Evolutionary conservation across 2,888 invertebrate species (phyloP), one percentile per base, ranked within the genome.

Genomic region (Nectonema munidae): DNA sequence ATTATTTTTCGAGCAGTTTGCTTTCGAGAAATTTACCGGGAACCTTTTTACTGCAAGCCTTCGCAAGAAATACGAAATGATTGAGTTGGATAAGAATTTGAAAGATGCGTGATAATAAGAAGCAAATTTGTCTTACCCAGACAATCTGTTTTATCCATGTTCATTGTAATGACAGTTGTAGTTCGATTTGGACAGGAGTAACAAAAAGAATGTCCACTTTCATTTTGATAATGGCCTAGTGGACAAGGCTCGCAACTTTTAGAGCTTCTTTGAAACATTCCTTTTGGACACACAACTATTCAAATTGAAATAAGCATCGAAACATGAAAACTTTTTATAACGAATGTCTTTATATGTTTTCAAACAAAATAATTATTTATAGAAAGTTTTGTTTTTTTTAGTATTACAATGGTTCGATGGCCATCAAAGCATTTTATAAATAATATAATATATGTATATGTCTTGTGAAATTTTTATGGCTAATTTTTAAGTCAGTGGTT

Each of bases 171-270:
- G 1, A 70, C 41, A 9, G 53, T 52, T 54, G 68, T 83, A 43
- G 76, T 77, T 50, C 79, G 76, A 45, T 75, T 65, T 2, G 81
- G 75, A 56, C 86, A 86, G 53, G 81, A 77, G 42, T 77, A 59
- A 51, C 86, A 86, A 15, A 81, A 75, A 3, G 76, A 76, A 46
- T 77, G 61, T 35, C 77, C 77, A 15, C 75, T 64, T 48, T 75
- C 72, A 1, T 77, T 64, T 53, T 79, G 83, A 53, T 76, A 86
- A 41, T 68, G 74, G 44, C 77, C 77, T 54, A 72, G 72, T 46
- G 71, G 70, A 53, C 86, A 86, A 42, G 68, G 65, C 37, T 72
- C 60, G 50, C 86, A 86, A 52, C 68, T 65, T 49, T 74, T 72
- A 57, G 79, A 76, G 19, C 20, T 34, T 16, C 9, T 6, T 16